Evolutionary conservation across 2,888 invertebrate species (phyloP), one percentile per base, ranked within the genome.

Genomic region (Achlya flavicornis): DNA sequence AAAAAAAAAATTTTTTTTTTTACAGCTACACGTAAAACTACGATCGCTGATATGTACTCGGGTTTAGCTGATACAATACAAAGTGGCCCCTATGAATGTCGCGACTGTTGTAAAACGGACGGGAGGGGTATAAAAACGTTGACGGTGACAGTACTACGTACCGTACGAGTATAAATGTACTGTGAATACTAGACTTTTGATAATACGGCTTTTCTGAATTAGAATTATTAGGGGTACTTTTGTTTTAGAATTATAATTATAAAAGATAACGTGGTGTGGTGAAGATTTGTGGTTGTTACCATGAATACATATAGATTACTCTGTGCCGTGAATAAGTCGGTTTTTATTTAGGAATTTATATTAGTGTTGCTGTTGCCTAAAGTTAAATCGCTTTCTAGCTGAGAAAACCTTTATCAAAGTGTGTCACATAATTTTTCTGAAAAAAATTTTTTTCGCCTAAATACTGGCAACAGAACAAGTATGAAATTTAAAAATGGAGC

Each of bases 31-130:
- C 48, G 16, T 48, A 53, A 14, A n/a, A 2, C 8, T 53, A 53
- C 7, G 1, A 43, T 43, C 43, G 14, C 48, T 8, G 16, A 5
- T 16, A 3, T 48, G 16, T 8, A 53, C 53, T 10, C 0, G 19
- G 19, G n/a, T 53, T 53, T 53, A 53, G 14, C 16, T 53, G 19
- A 10, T 10, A 19, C 53, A 53, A 10, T 53, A 53, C 53, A 53
- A 53, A 19, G 41, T 41, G 12, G 19, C 53, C 10, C 46, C n/a
- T 53, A 53, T 19, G 53, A n/a, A 53, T 19, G 53, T 53, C 16
- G 53, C 53, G 53, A 53, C 53, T 53, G 48, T 48, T 48, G 53
- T 53, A 53, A 16, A 53, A 53, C 53, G 53, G 53, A 53, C 53
- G n/a, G 16, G 3, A 53, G 53, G 19, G 53, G 53, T 19, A 53